phyloP scores from a whole-genome alignment of 1,140 invertebrate species.

The Paralvinella palmiformis region DNA sequence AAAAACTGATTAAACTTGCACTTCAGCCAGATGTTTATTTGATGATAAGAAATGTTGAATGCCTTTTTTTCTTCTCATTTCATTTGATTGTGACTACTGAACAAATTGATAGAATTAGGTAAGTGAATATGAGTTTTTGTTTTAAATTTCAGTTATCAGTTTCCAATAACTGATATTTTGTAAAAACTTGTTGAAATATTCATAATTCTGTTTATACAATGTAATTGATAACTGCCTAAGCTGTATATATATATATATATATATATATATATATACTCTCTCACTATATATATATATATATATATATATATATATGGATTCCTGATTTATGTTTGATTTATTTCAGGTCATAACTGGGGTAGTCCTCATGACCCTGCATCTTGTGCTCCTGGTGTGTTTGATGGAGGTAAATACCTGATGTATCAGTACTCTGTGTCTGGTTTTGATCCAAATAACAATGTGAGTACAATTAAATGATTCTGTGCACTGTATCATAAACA shows the following conservation, averaged over 20 bases:
- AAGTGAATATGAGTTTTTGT: too few species aligned
- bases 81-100: too few species aligned
- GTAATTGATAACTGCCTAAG: neutral
- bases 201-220: neutral
- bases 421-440: constrained; percentile 96
- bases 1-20: too few species aligned
- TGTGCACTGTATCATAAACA: neutral
- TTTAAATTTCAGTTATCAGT: too few species aligned
- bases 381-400: constrained; percentile 78
- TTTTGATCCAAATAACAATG: constrained; percentile 95
- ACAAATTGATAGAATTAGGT: too few species aligned
- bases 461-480: constrained; percentile 43
- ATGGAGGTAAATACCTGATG: constrained; percentile 94
- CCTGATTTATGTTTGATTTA: neutral
- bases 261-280: neutral
- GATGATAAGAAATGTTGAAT: too few species aligned
- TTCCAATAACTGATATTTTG: too few species aligned
- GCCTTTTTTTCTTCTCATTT: too few species aligned
- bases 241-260: neutral
- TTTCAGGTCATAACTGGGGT: constrained; percentile 90
- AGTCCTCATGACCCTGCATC: constrained; percentile 94
- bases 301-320: neutral
- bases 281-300: neutral
- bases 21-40: too few species aligned
- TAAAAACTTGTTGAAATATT: too few species aligned